Base-by-base conservation (phyloP, 64 coral and sea anemone species). In the Orbicella faveolata region DNA sequence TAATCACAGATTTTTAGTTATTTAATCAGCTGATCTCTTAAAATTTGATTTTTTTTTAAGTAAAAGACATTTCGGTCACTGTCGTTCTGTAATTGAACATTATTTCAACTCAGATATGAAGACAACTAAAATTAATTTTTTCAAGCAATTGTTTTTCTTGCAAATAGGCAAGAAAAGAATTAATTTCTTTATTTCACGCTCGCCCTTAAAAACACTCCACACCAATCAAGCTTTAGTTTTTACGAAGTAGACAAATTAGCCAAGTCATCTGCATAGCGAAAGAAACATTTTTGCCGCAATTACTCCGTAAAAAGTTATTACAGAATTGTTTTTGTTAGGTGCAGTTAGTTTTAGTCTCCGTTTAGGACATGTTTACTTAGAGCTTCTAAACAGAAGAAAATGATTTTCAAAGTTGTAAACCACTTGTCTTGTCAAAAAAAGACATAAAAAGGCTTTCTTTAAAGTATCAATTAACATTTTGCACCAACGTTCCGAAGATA, bases 11-110 rank as follows among this genome's bases (percentile, higher is more conserved):
- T 26, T 79, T 33, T 59, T 41, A 26, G 52, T 21, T 85, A 85
- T 85, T 85, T 39, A 85, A 70, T 72, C 82, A 85, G 64, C 82
- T 85, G 82, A 85, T 17, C n/a, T 37, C 67, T 39, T 83, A n/a
- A n/a, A 51, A 85, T 72, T 73, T 73, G 36, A n/a, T 8, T 9
- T 51, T 78, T 51, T 20, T 36, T 7, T 19, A 21, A 0, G 19
- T 78, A 11, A 26, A 70, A 21, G 12, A 76, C 2, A 52, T 78
- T 78, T 78, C 18, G 18, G 53, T 23, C 51, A 4, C 36, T 20
- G 1, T 76, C 5, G 18, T 30, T 52, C 14, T 44, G 18, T 44
- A 18, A 21, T 2, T 21, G 7, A 20, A 21, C 4, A 68, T 23
- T 23, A 68, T 68, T 20, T 68, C 65, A 68, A 20, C 65, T 20